Evolutionary conservation across 2,888 invertebrate species (phyloP).

Genomic region (Acrobasis consociella): DNA sequence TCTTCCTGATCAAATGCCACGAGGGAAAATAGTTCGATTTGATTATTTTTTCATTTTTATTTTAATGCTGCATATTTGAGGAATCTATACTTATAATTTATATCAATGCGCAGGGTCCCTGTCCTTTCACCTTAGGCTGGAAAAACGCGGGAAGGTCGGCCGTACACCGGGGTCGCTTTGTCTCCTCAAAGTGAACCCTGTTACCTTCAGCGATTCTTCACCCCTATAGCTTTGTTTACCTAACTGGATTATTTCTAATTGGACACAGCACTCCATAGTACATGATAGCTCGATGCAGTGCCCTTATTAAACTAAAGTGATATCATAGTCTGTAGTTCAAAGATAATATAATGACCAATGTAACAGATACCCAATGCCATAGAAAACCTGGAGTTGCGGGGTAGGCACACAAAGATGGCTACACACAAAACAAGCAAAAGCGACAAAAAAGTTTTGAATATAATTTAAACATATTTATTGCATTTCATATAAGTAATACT

Average conservation of each 20-base stretch:
- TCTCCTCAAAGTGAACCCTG: slow-evolving; percentile 48
- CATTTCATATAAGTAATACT: too few relatives aligned
- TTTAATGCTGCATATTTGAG: not conserved
- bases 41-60: too few relatives aligned
- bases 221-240: slow-evolving; percentile 16
- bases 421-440: too few relatives aligned
- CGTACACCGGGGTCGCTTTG: slow-evolving; percentile 35
- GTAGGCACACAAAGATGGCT: too few relatives aligned
- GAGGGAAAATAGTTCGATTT: too few relatives aligned
- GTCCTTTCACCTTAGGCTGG: slow-evolving; percentile 32
- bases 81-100: not conserved
- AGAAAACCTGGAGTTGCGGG: too few relatives aligned
- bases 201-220: slow-evolving; percentile 23
- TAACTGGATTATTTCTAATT: slow-evolving; percentile 5
- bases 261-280: not conserved
- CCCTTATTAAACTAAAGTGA: not conserved
- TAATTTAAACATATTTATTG: too few relatives aligned
- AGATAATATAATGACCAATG: too few relatives aligned
- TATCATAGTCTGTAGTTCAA: not conserved
- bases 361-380: too few relatives aligned
- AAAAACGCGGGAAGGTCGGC: slow-evolving; percentile 23
- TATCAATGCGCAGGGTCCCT: slow-evolving; percentile 23
- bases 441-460: too few relatives aligned
- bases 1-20: too few relatives aligned
- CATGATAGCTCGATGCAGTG: too few relatives aligned